Evolutionary conservation across 2,797 vertebrate genomes (phyloP).

Genomic region (Apodemus agrarius): DNA sequence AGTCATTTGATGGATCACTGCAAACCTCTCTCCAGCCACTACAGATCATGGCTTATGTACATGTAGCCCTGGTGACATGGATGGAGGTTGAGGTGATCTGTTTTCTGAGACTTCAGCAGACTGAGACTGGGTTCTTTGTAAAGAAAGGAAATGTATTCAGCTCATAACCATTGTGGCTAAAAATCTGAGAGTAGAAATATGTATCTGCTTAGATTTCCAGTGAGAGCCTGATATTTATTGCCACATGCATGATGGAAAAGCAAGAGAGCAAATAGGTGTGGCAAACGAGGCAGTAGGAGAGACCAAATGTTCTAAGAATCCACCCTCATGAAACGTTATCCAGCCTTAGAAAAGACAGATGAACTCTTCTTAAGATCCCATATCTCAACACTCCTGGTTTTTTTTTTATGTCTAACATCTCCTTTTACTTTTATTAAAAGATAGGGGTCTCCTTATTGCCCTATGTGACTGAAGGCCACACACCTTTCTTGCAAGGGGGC

Average conservation of each 20-base stretch:
- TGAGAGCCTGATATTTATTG: not conserved
- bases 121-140: not conserved
- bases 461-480: no score
- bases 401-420: no score
- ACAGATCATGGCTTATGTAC: not conserved
- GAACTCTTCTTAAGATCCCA: not conserved
- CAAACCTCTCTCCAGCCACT: not conserved
- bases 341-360: not conserved
- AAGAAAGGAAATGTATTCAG: not conserved
- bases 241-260: not conserved
- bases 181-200: not conserved
- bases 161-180: not conserved
- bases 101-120: not conserved
- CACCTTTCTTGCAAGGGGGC: no score
- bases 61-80: not conserved
- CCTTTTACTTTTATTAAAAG: no score
- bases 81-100: not conserved
- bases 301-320: not conserved
- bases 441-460: no score
- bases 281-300: not conserved
- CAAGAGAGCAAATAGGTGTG: not conserved
- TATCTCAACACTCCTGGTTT: no score
- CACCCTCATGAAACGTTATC: not conserved
- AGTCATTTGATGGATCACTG: not conserved
- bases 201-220: not conserved